phyloP scores from a whole-genome alignment of 1,140 invertebrate species.

The Argopecten irradians region DNA sequence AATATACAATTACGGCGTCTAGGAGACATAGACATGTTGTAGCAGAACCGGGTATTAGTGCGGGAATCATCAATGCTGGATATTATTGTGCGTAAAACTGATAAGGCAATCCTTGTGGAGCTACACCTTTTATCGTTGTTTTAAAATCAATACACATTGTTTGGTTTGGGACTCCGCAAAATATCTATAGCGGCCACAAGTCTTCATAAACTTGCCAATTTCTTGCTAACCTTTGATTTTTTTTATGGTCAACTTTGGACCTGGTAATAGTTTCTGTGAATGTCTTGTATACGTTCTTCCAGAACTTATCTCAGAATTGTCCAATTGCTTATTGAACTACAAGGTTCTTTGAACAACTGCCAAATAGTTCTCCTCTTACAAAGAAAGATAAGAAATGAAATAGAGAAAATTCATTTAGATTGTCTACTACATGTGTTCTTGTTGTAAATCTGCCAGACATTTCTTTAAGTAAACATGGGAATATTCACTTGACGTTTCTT shows the following conservation, averaged over 20 bases:
- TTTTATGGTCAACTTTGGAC: neutral
- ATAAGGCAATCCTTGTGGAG: neutral
- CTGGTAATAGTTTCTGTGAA: neutral
- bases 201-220: constrained; percentile 17
- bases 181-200: neutral
- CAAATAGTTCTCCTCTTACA: neutral
- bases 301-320: neutral
- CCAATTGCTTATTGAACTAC: neutral
- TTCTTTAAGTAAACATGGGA: neutral
- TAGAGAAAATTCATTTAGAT: constrained; percentile 16
- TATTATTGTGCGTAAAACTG: neutral
- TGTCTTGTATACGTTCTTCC: neutral
- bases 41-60: neutral
- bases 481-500: neutral
- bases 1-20: neutral
- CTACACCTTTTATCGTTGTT: neutral
- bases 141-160: neutral
- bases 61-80: neutral
- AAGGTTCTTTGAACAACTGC: neutral
- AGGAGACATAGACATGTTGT: constrained; percentile 2
- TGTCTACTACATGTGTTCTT: neutral
- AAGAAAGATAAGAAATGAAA: neutral
- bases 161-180: neutral
- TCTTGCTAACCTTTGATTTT: neutral
- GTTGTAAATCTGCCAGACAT: neutral